Evolutionary conservation across 2,797 vertebrate genomes (phyloP).

Genomic region (Pelobates cultripes): DNA sequence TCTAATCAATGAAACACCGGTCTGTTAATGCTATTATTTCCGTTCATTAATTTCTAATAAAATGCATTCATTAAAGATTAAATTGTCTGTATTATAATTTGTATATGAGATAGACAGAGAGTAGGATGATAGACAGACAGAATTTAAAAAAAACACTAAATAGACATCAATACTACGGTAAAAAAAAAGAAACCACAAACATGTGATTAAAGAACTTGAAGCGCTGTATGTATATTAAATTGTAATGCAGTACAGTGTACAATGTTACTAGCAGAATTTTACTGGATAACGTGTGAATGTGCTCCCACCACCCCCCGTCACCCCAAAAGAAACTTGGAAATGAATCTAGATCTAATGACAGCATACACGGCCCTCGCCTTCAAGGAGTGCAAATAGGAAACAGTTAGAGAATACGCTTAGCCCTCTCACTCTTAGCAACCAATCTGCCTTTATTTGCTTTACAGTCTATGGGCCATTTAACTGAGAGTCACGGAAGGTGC

Average conservation of each 20-base stretch:
- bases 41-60: no score
- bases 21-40: no score
- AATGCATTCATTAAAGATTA: no score
- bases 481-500: constrained; percentile 59
- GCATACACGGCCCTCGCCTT: constrained; percentile 38
- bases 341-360: constrained; percentile 59
- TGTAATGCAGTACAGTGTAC: constrained; percentile 58
- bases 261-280: constrained; percentile 54
- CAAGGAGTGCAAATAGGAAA: constrained; percentile 63
- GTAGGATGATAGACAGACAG: neutral
- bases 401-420: constrained; percentile 55
- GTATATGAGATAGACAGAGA: no score
- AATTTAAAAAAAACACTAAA: neutral
- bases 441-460: constrained; percentile 65
- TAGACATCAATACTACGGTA: neutral
- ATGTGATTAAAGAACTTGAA: neutral
- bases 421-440: constrained; percentile 61
- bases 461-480: constrained; percentile 51
- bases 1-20: no score
- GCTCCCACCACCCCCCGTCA: constrained; percentile 49
- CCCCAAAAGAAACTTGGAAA: constrained; percentile 37
- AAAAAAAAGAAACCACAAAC: neutral
- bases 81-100: no score
- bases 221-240: constrained; percentile 51
- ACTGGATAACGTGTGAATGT: constrained; percentile 62